A percentile compares a stretch with the other conserved stretches of the same genome.
These are phyloP conservation scores for Leptothorax acervorum DNA, from an alignment of 2,888 invertebrate genomes.

Conservation along the genomic window DNA sequence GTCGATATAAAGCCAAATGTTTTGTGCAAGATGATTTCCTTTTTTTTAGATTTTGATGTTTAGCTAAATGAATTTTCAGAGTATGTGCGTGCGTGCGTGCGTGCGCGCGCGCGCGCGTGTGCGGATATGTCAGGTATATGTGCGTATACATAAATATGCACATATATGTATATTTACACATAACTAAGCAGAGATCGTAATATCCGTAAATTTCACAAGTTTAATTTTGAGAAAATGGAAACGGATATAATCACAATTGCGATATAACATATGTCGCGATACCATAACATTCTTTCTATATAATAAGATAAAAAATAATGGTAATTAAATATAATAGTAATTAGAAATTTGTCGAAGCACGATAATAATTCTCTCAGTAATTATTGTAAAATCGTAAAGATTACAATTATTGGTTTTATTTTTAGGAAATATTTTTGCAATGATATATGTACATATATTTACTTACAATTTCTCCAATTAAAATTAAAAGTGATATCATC, in stretches of 20 bases:
- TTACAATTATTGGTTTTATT: neutral
- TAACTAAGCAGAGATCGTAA: neutral
- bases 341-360: neutral
- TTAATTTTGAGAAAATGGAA: neutral
- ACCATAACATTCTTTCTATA: neutral
- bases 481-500: neutral
- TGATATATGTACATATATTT: neutral
- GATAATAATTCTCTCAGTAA: neutral
- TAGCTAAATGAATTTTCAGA: conserved; percentile 34
- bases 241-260: too few species aligned
- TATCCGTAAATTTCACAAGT: neutral
- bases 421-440: neutral
- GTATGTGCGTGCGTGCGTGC: neutral
- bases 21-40: conserved; percentile 24
- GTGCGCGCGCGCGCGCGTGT: neutral
- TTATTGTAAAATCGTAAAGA: neutral
- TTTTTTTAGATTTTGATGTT: conserved; percentile 43
- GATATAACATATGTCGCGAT: too few species aligned
- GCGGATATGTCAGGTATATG: neutral
- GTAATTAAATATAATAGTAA: neutral
- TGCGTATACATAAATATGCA: neutral
- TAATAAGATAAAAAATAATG: neutral
- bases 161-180: neutral
- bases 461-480: neutral
- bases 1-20: neutral